Conservation (phyloP, 2,113 vertebrate species). For the Asarcornis scutulata region DNA sequence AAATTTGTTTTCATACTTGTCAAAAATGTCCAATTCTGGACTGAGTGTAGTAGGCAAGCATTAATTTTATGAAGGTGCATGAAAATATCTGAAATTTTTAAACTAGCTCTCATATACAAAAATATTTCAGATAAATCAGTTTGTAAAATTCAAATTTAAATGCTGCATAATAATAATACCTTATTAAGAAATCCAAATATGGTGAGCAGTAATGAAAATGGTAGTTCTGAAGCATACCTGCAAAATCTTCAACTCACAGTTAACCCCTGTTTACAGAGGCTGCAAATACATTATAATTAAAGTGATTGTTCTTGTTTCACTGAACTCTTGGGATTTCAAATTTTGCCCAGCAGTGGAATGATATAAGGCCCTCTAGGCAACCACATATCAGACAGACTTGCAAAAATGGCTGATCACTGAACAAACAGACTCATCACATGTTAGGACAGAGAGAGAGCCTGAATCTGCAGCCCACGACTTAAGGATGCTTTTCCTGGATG, state of each 20-base stretch:
- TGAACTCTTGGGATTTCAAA: not conserved
- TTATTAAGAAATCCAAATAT: not conserved
- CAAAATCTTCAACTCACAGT: not conserved
- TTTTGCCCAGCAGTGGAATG: not conserved
- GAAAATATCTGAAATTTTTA: not conserved
- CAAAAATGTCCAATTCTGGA: not conserved
- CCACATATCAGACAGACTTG: not conserved
- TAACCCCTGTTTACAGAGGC: not conserved
- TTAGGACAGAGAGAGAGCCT: not conserved
- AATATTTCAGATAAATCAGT: not conserved
- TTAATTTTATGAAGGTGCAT: not conserved
- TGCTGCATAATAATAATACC: not conserved
- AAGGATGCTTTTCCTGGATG: not conserved
- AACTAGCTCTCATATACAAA: not conserved
- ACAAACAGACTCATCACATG: rapidly evolving
- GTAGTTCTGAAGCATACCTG: not conserved
- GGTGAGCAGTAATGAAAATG: not conserved
- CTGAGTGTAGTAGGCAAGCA: not conserved
- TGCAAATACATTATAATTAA: not conserved
- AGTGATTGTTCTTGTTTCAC: not conserved
- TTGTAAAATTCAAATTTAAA: not conserved
- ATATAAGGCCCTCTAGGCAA: not conserved
- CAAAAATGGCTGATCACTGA: not conserved
- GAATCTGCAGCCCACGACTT: not conserved
- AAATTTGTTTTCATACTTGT: conserved; percentile 31